Evolutionary conservation across 1,140 invertebrate species (phyloP), one percentile per base, ranked within the genome.

Genomic region (Venturia canescens): DNA sequence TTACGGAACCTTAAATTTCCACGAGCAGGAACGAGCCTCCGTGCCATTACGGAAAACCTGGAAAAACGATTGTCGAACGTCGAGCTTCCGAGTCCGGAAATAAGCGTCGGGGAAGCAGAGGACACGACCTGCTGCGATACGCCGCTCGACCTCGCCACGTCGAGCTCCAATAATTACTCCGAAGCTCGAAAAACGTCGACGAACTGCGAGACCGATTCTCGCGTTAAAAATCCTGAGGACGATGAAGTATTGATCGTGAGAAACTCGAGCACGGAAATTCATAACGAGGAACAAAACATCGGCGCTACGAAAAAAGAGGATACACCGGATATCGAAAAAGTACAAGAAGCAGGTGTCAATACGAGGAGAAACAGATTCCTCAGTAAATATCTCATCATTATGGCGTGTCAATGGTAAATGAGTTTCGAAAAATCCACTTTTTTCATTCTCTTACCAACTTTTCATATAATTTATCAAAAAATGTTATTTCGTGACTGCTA

Each of bases 331-430:
- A 82, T 81, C 18, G 66, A 81, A 18, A 66, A 82, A 50, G 29
- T 23, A 13, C 66, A 69, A 69, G 66, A 69, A 69, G 31, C 66
- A 31, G n/a, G 27, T 69, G 27, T 69, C 26, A 69, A 69, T 31
- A 69, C 21, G 50, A 63, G 57, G 6, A 38, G 80, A 38, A 83
- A 83, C 18, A 44, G 6, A 9, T 50, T 48, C 15, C 38, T 85
- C 21, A 83, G 74, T 18, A 87, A 83, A 76, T 84, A 86, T 21
- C 48, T 80, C 6, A 23, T 67, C 16, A 50, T 82, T 27, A 84
- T 86, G 70, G 23, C 82, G 71, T 82, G 34, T 76, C 86, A 87
- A 83, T 88, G 87, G 86, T 88, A 84, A 78, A 23, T 80, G 4
- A 21, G 15, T 21, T 66, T 53, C 3, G 44, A 29, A 21, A 50